These are phyloP conservation scores for Pelochelys cantorii DNA, from an alignment of 2,797 vertebrate genomes.

Conservation along the genomic window DNA sequence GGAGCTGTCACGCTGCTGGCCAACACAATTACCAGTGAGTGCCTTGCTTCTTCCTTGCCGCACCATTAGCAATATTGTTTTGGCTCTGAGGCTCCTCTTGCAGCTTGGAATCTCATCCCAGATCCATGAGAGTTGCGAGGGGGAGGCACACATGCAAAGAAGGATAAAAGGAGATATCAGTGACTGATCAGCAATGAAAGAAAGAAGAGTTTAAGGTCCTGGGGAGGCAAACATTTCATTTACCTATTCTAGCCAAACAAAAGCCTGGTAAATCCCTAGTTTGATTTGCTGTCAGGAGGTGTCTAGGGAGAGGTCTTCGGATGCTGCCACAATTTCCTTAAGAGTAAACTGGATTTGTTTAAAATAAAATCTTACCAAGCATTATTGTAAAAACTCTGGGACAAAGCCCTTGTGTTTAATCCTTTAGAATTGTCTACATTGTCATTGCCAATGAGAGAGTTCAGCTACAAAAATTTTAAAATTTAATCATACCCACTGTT, in stretches of 20 bases:
- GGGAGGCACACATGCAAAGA: neutral
- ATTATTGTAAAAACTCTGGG: constrained; percentile 15
- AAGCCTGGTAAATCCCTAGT: constrained; percentile 26
- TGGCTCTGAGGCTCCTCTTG: neutral
- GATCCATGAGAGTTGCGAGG: neutral
- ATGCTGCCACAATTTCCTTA: neutral
- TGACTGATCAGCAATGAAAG: constrained; percentile 25
- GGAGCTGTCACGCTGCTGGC: neutral
- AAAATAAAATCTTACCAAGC: constrained; percentile 3
- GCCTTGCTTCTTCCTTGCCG: neutral
- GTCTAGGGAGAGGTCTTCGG: constrained; percentile 12
- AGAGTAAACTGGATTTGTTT: neutral
- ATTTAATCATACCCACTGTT: constrained; percentile 22
- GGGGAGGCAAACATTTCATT: neutral
- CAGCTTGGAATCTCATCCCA: neutral
- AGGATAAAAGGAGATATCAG: neutral
- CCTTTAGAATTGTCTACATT: neutral
- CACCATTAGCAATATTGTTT: neutral
- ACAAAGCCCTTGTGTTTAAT: neutral
- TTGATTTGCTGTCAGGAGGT: neutral
- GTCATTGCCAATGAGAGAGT: neutral
- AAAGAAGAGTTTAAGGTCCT: neutral
- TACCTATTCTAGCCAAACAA: constrained; percentile 27
- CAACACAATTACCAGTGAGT: rapidly evolving
- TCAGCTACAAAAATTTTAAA: neutral